A percentile compares a stretch with the other conserved stretches of the same genome.
phyloP scores from a whole-genome alignment of 2,888 invertebrate genomes.

The Ligdia adustata region DNA sequence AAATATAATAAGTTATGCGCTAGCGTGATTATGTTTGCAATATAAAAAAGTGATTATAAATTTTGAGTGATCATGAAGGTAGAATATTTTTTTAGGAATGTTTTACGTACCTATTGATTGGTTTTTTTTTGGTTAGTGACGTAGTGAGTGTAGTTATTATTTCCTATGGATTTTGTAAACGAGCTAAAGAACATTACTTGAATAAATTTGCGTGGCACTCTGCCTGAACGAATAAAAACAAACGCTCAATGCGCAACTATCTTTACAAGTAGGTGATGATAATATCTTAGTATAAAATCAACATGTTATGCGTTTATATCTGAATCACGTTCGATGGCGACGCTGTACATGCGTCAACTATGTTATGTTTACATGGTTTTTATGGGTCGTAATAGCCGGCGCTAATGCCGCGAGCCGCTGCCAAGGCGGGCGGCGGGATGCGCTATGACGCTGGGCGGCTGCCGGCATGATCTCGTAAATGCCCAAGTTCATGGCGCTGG shows the following conservation, averaged over 20 bases:
- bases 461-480: conserved; percentile 42
- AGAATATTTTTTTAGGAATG: not conserved
- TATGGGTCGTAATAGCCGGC: conserved; percentile 56
- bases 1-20: not conserved
- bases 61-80: not conserved
- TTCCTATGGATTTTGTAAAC: no score
- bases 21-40: not conserved
- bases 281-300: conserved; percentile 13
- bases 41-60: not conserved
- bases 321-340: conserved; percentile 25
- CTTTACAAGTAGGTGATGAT: no score
- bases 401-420: conserved; percentile 40
- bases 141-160: no score
- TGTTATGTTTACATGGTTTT: conserved; percentile 62
- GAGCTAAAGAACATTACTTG: no score
- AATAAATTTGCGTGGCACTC: no score
- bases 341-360: conserved; percentile 34
- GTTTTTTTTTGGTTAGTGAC: no score
- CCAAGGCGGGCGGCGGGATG: conserved; percentile 32
- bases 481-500: conserved; percentile 71
- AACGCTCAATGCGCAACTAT: no score
- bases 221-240: no score
- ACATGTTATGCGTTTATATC: conserved; percentile 11
- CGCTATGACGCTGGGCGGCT: conserved; percentile 39
- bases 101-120: not conserved